Evolutionary conservation across 2,797 vertebrate species (phyloP), one percentile per base, ranked within the genome.

Genomic region (Acestrorhynchus altus): DNA sequence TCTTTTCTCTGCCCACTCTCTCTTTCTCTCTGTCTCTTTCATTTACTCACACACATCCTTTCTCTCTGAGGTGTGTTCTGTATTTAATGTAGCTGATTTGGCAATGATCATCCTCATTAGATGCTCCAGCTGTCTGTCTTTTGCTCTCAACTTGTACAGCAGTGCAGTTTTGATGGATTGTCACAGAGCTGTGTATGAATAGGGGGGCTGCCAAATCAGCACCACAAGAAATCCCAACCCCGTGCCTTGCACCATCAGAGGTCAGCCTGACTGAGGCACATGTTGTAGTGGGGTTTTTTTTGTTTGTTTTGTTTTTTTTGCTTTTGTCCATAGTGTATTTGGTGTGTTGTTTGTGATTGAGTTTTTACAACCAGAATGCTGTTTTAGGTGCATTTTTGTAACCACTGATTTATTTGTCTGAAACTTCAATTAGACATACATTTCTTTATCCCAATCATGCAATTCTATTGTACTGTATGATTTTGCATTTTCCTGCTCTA

Each of bases 201-300:
- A 87, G 90, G 51, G 67, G 9, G 13, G 81, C 83, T 72, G 42
- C 76, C 76, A 86, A 86, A 88, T 92, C 88, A 89, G 51, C 42
- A 72, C 76, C 66, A 77, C 63, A 31, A 4, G 22, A 31, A 73
- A 80, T 88, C 91, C 88, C 85, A 86, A 89, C 39, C 85, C 87
- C 82, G 81, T 78, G 74, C 83, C 59, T 76, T 77, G 82, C 82
- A 78, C 70, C 2, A 56, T 86, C 74, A 79, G 75, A 82, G 57
- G 77, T 76, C 81, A 85, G 84, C 84, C 87, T 82, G 85, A 88
- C 88, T 83, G 86, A 88, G 83, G 82, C 84, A 85, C 82, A n/a
- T n/a, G n/a, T n/a, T n/a, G n/a, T n/a, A n/a, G n/a, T n/a, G n/a
- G n/a, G n/a, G n/a, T n/a, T n/a, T n/a, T n/a, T n/a, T n/a, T n/a